Base-by-base conservation (phyloP, 2,113 vertebrate species). In the Regulus satrapa region DNA sequence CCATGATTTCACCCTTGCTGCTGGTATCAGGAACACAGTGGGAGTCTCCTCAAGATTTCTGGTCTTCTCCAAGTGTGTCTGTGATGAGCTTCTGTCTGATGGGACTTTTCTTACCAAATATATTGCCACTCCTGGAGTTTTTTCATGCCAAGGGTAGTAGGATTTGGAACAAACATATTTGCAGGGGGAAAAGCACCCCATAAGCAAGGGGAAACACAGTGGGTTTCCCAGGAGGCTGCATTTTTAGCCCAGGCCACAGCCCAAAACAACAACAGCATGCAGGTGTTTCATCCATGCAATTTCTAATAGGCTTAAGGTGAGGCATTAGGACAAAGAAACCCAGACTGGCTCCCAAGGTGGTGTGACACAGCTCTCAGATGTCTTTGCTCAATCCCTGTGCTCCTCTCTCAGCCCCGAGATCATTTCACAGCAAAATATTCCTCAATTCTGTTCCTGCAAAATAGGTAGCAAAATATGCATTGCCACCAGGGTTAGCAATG, bases 21-120 rank as follows among this genome's bases (percentile, higher is more conserved):
- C 18, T 85, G 40, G 25, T 56, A 32, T 13, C 62, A 55, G 74
- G 48, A 31, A 31, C 9, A 8, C 21, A 20, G 10, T 18, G 18
- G 10, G 5, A 52, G 21, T 24, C 38, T 75, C 32, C 41, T 71
- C 14, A 4, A 0, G 18, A 56, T 19, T 55, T 68, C 58, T 46
- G 12, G 10, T 76, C 58, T 26, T 54, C 43, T 40, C 45, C 10
- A 46, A 67, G 66, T 3, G 18, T 0, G 0, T 18, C 21, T 4
- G 3, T 41, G 46, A 58, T n/a, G 24, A 72, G 34, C 6, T 72
- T 36, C 68, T 45, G 13, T n/a, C 63, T 4, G 1, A 40, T 26
- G 31, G 48, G 31, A 20, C 29, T 71, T 83, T 10, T 41, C n/a
- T 48, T 45, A 9, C 38, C 1, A 1, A 77, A 24, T 9, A 18